Conservation (phyloP, 2,888 invertebrate genomes). For the Pseudococcus jackbeardsleyi region DNA sequence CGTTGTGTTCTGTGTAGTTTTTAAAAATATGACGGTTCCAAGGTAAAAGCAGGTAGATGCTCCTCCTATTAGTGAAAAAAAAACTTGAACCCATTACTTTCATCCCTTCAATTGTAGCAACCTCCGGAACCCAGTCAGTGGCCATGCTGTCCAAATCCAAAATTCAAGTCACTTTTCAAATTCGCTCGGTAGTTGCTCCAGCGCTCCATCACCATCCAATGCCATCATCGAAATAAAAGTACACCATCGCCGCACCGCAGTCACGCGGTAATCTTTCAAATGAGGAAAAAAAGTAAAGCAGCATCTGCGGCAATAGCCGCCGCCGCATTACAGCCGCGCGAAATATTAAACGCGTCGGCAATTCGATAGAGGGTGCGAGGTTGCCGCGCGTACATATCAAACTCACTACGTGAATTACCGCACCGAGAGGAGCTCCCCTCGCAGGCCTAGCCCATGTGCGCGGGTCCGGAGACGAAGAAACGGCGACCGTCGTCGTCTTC, state of each 20-base stretch:
- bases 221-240: neutral
- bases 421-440: neutral
- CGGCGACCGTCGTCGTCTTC: constrained; percentile 1
- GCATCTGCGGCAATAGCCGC: neutral
- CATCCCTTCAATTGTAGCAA: too few relatives aligned
- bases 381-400: constrained; percentile 38
- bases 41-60: too few relatives aligned
- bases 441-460: neutral
- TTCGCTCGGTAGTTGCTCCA: neutral
- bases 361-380: constrained; percentile 32
- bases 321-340: neutral
- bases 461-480: constrained; percentile 16
- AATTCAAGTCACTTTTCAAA: neutral
- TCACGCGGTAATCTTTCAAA: constrained; percentile 13
- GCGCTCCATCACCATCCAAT: neutral
- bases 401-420: constrained; percentile 34
- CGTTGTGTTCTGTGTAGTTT: too few relatives aligned
- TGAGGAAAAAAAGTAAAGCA: neutral
- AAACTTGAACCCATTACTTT: too few relatives aligned
- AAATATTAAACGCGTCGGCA: constrained; percentile 21
- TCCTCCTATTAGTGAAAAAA: too few relatives aligned
- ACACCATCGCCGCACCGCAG: neutral
- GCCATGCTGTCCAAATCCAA: too few relatives aligned
- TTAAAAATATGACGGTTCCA: too few relatives aligned
- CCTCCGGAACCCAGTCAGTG: too few relatives aligned